A percentile compares a stretch with the other conserved stretches of the same genome.
Evolutionary conservation across 2,113 vertebrate species (phyloP).

Genomic region (Phylloscopus trochilus): DNA sequence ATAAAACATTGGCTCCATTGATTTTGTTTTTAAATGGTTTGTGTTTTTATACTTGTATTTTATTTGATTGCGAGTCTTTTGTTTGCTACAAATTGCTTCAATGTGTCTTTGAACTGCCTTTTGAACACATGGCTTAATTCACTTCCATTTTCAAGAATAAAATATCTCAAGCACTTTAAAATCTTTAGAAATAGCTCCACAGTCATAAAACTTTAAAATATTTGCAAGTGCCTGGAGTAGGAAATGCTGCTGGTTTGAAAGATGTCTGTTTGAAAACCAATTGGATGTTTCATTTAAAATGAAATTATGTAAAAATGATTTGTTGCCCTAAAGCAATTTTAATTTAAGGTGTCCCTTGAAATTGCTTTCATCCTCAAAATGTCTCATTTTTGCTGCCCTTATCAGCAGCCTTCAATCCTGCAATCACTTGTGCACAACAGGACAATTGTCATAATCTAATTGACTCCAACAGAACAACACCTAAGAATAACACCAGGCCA

Average conservation of each 20-base stretch:
- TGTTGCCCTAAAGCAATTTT: neutral
- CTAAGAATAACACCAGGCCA: neutral
- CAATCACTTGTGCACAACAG: neutral
- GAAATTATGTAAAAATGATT: neutral
- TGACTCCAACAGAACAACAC: neutral
- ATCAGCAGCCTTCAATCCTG: neutral
- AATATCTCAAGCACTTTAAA: neutral
- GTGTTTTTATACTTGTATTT: neutral
- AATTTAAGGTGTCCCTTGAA: neutral
- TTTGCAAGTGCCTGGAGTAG: neutral
- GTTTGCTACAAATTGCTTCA: slow-evolving; percentile 40
- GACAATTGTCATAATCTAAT: neutral
- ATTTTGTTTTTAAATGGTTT: neutral
- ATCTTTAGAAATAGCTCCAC: slow-evolving; percentile 20
- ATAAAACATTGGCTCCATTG: neutral
- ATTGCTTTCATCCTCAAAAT: neutral
- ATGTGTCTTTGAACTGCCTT: slow-evolving; percentile 16
- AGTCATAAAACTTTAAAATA: neutral
- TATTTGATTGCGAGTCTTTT: slow-evolving; percentile 8
- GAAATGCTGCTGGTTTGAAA: neutral
- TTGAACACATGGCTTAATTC: neutral
- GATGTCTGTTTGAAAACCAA: neutral
- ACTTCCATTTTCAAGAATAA: slow-evolving; percentile 38
- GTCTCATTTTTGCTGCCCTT: neutral
- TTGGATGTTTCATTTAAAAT: neutral